Evolutionary conservation across 1,140 invertebrate genomes (phyloP), one percentile per base, ranked within the genome.

Genomic region (Brachionus paranguensis): DNA sequence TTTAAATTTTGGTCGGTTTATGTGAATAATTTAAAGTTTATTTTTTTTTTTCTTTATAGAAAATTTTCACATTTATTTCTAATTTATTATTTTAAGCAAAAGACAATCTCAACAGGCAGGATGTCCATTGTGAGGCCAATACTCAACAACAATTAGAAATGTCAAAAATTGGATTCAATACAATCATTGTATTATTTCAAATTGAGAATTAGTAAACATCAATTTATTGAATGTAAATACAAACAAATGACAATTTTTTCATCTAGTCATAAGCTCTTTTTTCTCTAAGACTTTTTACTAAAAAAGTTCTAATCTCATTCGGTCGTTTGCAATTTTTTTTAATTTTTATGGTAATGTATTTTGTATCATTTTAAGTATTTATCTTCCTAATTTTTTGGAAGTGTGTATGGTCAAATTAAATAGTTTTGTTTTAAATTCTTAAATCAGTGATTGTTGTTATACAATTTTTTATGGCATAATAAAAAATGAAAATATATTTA

Each of bases 111-210:
- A 64, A 55, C 78, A 29, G 55, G 78, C 33, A 43, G 78, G 27
- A 60, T 81, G 78, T 81, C 78, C 8, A 81, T 81, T 33, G 78
- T 81, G 24, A 27, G 78, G 12, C 78, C 78, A 68, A 81, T 81
- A 45, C 60, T 81, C 24, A 81, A 81, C 27, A 27, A 53, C 20
- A 81, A 81, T 68, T 81, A 81, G 24, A 47, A 47, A 47, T 47
- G 45, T 47, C 45, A 4, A 76, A n/a, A 70, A 33, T 70, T 70
- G 29, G 27, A 70, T 70, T 70, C 14, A 37, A 70, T 33, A 12
- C 33, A 37, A 37, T 37, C 33, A 37, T 37, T 37, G 70, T 37
- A 11, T 68, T 12, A 68, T 29, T 33, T 68, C 8, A 65, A 68
- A 70, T 37, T 17, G 24, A 70, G 12, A 14, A 14, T 33, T 2